Conservation (phyloP, 2,888 invertebrate species). For the Tetranychus piercei region DNA sequence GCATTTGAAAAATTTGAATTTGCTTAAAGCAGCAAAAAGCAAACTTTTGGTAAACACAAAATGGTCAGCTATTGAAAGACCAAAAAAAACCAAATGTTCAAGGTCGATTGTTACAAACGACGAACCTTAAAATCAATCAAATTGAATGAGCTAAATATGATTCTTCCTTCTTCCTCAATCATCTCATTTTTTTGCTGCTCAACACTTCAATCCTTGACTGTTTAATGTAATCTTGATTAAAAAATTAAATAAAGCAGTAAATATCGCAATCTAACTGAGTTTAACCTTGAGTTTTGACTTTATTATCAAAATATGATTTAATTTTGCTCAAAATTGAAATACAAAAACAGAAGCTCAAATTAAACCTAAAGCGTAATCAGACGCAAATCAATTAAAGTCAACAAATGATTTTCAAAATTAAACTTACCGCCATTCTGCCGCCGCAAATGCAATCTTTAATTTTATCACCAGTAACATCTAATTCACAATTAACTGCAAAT, state of each 20-base stretch:
- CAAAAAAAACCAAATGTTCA: not conserved
- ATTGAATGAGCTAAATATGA: not conserved
- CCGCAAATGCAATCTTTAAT: constrained; percentile 52
- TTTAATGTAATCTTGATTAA: not conserved
- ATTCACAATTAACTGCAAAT: constrained; percentile 50
- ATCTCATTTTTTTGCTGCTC: not conserved
- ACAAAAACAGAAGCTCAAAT: no score
- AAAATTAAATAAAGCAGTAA: not conserved
- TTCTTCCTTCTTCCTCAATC: not conserved
- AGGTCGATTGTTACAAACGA: constrained; percentile 3
- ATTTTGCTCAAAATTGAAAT: not conserved
- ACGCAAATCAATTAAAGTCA: no score
- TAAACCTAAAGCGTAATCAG: no score
- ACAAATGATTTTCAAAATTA: not conserved
- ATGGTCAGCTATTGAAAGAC: not conserved
- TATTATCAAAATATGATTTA: not conserved
- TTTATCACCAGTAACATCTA: constrained; percentile 50
- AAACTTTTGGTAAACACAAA: no score
- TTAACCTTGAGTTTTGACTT: not conserved
- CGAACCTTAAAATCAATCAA: constrained; percentile 5
- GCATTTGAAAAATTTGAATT: no score
- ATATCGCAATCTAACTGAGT: not conserved
- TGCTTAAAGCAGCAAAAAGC: no score
- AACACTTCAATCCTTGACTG: not conserved
- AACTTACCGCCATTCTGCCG: constrained; percentile 49